Evolutionary conservation across 2,113 vertebrate genomes (phyloP).

Genomic region (Jacana jacana): DNA sequence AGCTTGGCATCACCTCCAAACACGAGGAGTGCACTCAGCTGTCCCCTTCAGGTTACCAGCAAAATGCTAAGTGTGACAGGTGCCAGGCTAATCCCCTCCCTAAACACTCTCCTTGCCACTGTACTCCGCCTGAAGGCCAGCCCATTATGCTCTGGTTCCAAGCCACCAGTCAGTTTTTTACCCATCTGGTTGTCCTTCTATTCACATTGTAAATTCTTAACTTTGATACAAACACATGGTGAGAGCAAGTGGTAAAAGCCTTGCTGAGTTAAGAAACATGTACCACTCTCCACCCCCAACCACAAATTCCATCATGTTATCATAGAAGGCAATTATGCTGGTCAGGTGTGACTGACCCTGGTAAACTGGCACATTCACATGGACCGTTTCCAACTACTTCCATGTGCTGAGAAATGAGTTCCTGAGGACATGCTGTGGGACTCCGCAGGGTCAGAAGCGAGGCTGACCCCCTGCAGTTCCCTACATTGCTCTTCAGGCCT

Average conservation of each 20-base stretch:
- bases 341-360: background rate
- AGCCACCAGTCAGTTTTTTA: background rate
- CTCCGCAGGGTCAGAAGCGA: background rate
- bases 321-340: background rate
- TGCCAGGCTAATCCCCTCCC: background rate
- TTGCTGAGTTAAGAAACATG: background rate
- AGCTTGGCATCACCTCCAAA: background rate
- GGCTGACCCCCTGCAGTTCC: background rate
- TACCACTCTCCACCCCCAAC: background rate
- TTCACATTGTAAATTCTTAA: background rate
- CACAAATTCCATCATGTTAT: background rate
- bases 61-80: background rate
- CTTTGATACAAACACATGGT: background rate
- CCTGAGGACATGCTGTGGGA: background rate
- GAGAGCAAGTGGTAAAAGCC: background rate
- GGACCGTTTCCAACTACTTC: background rate
- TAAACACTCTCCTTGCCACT: background rate
- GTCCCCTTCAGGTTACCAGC: background rate
- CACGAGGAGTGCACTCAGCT: fast-evolving
- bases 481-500: background rate
- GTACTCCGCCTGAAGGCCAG: background rate
- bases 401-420: fast-evolving
- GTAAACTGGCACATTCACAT: background rate
- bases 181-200: background rate
- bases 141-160: background rate